A percentile compares a stretch with the other conserved stretches of the same genome.
Evolutionary conservation across 2,888 invertebrate genomes (phyloP).

Genomic region (Salpingus planirostris): DNA sequence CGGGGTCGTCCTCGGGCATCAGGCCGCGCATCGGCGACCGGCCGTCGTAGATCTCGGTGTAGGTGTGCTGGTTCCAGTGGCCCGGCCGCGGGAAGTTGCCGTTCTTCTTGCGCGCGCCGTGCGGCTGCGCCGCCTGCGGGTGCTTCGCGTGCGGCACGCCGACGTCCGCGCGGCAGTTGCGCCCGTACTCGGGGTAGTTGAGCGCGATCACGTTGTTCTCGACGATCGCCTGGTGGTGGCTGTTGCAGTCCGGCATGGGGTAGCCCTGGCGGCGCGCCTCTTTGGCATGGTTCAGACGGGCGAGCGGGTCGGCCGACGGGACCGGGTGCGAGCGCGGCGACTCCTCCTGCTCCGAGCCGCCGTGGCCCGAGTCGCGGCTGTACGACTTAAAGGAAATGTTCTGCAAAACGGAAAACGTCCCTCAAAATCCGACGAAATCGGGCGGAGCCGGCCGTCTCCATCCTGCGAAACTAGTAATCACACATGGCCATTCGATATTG

Average conservation of each 20-base stretch:
- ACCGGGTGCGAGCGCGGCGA: conserved; percentile 53
- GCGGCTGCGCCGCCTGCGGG: conserved; percentile 28
- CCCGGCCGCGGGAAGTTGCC: conserved; percentile 44
- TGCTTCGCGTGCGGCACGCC: conserved; percentile 33
- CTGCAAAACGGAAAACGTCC: conserved; percentile 49
- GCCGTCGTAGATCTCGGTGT: conserved; percentile 61
- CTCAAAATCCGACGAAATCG: no score
- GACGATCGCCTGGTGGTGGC: conserved; percentile 25
- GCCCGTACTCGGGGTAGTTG: conserved; percentile 30
- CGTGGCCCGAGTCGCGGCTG: conserved; percentile 55
- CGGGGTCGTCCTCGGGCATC: conserved; percentile 65
- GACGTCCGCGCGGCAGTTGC: conserved; percentile 29
- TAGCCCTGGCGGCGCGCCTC: conserved; percentile 46
- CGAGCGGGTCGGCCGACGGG: conserved; percentile 43
- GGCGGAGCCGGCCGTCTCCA: no score
- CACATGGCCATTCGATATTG: no score
- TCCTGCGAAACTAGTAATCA: no score
- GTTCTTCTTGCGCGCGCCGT: conserved; percentile 34
- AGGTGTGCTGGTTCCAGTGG: conserved; percentile 67
- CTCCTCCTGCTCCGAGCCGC: conserved; percentile 58
- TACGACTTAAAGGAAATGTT: conserved; percentile 81
- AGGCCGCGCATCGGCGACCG: conserved; percentile 44
- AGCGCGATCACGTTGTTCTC: conserved; percentile 26
- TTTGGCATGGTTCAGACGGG: conserved; percentile 48
- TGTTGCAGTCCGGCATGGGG: conserved; percentile 41